A percentile compares a stretch with the other conserved stretches of the same genome.
These are phyloP conservation scores for Crocodylus rhombifer DNA, from an alignment of 2,797 vertebrate genomes.

Conservation along the genomic window DNA sequence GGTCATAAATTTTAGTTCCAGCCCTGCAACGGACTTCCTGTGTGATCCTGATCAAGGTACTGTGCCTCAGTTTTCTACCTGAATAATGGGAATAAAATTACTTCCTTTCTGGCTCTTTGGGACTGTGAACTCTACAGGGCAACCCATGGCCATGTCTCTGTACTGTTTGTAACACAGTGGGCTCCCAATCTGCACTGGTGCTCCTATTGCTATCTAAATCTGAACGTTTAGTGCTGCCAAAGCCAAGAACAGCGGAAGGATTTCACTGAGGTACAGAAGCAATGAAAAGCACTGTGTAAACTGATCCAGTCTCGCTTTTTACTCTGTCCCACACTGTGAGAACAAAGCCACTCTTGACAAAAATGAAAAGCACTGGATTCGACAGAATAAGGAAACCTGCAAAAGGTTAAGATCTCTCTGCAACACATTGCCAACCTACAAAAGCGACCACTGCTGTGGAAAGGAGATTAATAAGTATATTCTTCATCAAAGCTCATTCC, in stretches of 20 bases:
- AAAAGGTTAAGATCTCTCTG: background rate
- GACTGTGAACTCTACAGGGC: background rate
- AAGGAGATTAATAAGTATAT: background rate
- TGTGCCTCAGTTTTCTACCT: background rate
- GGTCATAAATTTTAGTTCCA: background rate
- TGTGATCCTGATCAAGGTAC: background rate
- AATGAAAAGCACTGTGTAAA: background rate
- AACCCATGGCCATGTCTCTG: background rate
- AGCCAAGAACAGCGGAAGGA: background rate
- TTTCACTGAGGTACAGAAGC: background rate
- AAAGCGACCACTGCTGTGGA: fast-evolving
- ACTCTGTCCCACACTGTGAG: fast-evolving
- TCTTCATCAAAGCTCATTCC: background rate
- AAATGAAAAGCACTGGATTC: background rate
- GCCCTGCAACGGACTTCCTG: background rate
- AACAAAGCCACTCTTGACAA: background rate
- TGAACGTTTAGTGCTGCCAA: fast-evolving
- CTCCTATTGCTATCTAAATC: background rate
- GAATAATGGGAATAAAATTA: background rate
- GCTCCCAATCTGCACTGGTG: background rate
- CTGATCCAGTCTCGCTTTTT: background rate
- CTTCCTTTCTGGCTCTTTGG: background rate
- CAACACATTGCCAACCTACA: background rate
- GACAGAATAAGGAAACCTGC: background rate
- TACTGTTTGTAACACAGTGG: background rate